These are phyloP conservation scores for Halcyon chelicuti DNA, from an alignment of 2,797 vertebrate genomes.

Conservation along the genomic window DNA sequence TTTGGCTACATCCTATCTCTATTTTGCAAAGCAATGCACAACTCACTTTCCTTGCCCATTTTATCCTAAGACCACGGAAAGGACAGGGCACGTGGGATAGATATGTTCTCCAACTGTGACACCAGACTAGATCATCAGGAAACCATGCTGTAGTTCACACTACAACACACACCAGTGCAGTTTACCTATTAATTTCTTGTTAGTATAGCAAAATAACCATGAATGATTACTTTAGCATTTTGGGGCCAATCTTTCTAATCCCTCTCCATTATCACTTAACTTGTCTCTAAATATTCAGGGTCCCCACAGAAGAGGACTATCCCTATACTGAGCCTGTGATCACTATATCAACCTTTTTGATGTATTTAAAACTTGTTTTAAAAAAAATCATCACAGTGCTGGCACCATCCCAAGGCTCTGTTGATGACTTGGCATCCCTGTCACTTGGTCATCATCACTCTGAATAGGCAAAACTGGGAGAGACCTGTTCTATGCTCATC, in stretches of 20 bases:
- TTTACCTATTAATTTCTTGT: not conserved
- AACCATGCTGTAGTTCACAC: not conserved
- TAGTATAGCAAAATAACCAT: not conserved
- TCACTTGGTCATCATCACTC: not conserved
- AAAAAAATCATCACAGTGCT: not conserved
- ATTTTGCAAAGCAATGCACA: not conserved
- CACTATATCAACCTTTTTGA: not conserved
- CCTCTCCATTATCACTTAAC: not conserved
- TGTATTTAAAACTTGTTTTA: not conserved
- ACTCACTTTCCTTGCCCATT: not conserved
- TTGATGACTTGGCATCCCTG: not conserved
- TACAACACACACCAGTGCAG: not conserved
- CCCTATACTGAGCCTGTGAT: not conserved
- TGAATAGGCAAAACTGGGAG: not conserved
- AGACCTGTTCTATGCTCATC: not conserved
- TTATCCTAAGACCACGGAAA: not conserved
- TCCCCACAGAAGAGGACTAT: not conserved
- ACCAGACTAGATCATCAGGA: not conserved
- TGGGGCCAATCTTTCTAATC: not conserved
- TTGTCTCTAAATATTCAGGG: not conserved
- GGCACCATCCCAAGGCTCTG: not conserved
- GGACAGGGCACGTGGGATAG: not conserved
- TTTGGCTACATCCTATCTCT: not conserved
- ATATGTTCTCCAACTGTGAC: not conserved
- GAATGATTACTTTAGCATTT: not conserved